Conservation (phyloP, 2,888 invertebrate species). For the Apoda limacodes region DNA sequence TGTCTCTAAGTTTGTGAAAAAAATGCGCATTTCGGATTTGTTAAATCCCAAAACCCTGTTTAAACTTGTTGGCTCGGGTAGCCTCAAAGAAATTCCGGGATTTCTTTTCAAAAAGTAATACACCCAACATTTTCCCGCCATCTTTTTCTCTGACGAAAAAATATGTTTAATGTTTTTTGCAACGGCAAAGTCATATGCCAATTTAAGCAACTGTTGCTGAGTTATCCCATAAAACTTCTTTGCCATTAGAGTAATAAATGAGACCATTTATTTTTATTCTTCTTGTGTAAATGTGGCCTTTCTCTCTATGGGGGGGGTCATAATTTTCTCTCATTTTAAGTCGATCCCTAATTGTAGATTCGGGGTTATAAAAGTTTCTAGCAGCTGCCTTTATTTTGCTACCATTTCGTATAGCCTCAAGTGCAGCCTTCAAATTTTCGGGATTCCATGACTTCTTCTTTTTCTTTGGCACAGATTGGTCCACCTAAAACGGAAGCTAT, state of each 20-base stretch:
- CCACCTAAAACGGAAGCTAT: no score
- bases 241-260: slow-evolving; percentile 11
- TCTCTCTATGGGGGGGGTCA: slow-evolving; percentile 11
- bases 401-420: no score
- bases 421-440: no score
- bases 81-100: slow-evolving; percentile 17
- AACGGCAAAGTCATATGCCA: slow-evolving; percentile 9
- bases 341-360: no score
- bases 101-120: slow-evolving; percentile 1
- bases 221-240: slow-evolving; percentile 12
- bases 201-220: slow-evolving; percentile 11
- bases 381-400: no score
- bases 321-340: no score
- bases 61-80: slow-evolving; percentile 27
- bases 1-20: slow-evolving; percentile 21
- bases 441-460: no score
- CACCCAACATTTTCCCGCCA: background rate
- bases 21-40: slow-evolving; percentile 21
- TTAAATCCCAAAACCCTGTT: slow-evolving; percentile 25
- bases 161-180: background rate
- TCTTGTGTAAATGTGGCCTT: slow-evolving; percentile 11
- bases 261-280: slow-evolving; percentile 6
- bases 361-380: no score
- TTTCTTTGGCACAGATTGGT: no score
- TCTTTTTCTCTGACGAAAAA: slow-evolving; percentile 1